phyloP scores from a whole-genome alignment of 2,113 vertebrate genomes.

The Onychostoma macrolepis region DNA sequence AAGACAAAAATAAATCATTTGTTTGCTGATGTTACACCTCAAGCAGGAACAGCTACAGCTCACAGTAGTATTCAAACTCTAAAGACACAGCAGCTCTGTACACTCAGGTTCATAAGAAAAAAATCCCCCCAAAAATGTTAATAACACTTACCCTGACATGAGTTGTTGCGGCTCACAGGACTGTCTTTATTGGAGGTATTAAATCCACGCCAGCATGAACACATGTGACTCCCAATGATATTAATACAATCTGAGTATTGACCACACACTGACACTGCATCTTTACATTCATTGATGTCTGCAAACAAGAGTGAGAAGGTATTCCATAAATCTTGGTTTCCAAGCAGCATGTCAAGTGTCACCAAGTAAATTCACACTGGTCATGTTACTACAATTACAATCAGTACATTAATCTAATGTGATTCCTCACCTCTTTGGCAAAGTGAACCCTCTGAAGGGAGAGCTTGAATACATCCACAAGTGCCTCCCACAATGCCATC shows the following conservation, averaged over 20 bases:
- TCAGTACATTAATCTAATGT: neutral
- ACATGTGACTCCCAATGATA: slow-evolving; percentile 39
- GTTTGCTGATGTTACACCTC: too few relatives aligned
- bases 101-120: too few relatives aligned
- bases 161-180: slow-evolving; percentile 38
- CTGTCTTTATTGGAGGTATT: slow-evolving; percentile 14
- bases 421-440: slow-evolving; percentile 43
- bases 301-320: too few relatives aligned
- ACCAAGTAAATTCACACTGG: too few relatives aligned
- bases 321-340: too few relatives aligned
- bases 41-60: too few relatives aligned
- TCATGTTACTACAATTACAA: slow-evolving; percentile 38
- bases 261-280: slow-evolving; percentile 11
- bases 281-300: neutral
- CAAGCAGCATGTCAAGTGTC: too few relatives aligned
- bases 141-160: neutral
- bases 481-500: neutral
- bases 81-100: too few relatives aligned
- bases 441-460: slow-evolving; percentile 24
- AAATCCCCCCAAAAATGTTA: too few relatives aligned
- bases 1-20: too few relatives aligned
- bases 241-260: slow-evolving; percentile 19
- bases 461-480: neutral
- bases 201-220: slow-evolving; percentile 56
- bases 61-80: too few relatives aligned